phyloP scores from a whole-genome alignment of 2,888 invertebrate species.

The Lottia gigantea region DNA sequence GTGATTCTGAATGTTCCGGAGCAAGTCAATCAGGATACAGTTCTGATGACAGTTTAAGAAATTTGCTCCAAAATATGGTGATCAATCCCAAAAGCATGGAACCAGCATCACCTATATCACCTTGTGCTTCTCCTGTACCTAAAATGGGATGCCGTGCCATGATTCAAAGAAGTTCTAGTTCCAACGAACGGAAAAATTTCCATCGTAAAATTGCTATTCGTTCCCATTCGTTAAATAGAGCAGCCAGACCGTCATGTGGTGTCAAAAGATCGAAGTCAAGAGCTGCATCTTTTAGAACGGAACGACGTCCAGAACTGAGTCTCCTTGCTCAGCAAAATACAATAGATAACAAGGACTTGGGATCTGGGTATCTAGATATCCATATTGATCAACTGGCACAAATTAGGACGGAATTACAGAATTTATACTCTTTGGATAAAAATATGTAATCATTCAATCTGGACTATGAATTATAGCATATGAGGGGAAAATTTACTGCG shows the following conservation, averaged over 20 bases:
- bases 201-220: background rate
- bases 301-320: background rate
- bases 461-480: too few species aligned
- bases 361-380: background rate
- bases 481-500: too few species aligned
- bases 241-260: background rate
- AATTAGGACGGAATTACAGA: background rate
- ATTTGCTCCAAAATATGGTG: background rate
- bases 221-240: background rate
- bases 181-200: background rate
- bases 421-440: background rate
- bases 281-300: background rate
- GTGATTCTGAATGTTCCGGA: background rate
- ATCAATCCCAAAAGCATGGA: background rate
- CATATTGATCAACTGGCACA: background rate
- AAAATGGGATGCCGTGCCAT: slow-evolving; percentile 2
- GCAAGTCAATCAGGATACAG: background rate
- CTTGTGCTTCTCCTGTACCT: background rate
- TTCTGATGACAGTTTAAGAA: background rate
- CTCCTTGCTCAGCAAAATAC: background rate
- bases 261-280: background rate
- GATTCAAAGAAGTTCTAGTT: background rate
- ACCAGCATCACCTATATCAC: background rate
- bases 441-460: background rate
- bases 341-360: background rate